Base-by-base conservation (phyloP, 1,140 invertebrate species). In the Glomeris maerens region DNA sequence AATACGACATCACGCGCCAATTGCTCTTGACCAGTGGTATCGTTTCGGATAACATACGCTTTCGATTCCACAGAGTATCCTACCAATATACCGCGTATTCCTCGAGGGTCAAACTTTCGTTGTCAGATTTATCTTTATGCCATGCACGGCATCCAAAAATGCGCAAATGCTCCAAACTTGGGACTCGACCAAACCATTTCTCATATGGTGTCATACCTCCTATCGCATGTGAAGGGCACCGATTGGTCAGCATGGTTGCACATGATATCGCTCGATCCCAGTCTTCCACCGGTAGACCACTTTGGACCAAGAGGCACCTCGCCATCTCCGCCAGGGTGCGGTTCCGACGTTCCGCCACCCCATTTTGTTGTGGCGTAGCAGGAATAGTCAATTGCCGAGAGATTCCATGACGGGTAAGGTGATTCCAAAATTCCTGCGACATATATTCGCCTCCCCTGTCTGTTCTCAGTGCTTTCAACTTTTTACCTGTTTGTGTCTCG, bases 81-180 rank as follows among this genome's bases (percentile, higher is more conserved):
- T n/a, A n/a, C n/a, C n/a, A n/a, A n/a, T n/a, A n/a, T n/a, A n/a
- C n/a, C n/a, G n/a, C n/a, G n/a, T n/a, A n/a, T n/a, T n/a, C n/a
- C n/a, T n/a, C n/a, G n/a, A n/a, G n/a, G n/a, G n/a, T n/a, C n/a
- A n/a, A n/a, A n/a, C n/a, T n/a, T n/a, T n/a, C n/a, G n/a, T n/a
- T n/a, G n/a, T n/a, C n/a, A n/a, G n/a, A n/a, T n/a, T n/a, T n/a
- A n/a, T n/a, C n/a, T n/a, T n/a, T n/a, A n/a, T n/a, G n/a, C n/a
- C n/a, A n/a, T n/a, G n/a, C n/a, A n/a, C n/a, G n/a, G 49, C 65
- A 71, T 45, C 69, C 67, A 64, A 74, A 74, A 36, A 68, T 58
- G 58, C 62, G 66, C 46, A 74, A 59, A 61, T 72, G 61, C 53
- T 62, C 62, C 40, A 73, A 57, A 60, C 72, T 62, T 55, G 70